Percentiles rank a stretch among this genome's conserved stretches.
These are phyloP conservation scores for Pyrgilauda ruficollis DNA, from an alignment of 2,113 vertebrate genomes.

Conservation along the genomic window DNA sequence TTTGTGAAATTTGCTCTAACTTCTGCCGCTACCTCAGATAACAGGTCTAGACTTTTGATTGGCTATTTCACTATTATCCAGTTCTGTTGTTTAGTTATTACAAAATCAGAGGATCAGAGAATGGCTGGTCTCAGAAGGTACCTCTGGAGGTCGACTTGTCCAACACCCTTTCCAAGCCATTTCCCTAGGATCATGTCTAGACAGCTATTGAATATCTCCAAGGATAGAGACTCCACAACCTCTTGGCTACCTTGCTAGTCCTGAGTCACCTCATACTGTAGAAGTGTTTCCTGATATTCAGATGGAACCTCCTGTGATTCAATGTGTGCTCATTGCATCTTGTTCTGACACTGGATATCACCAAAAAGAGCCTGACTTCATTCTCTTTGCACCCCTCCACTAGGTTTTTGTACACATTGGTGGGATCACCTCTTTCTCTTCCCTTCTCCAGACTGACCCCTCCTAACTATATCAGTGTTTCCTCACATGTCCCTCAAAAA, in stretches of 20 bases:
- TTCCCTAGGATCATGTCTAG: background rate
- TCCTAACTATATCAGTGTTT: background rate
- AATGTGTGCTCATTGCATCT: background rate
- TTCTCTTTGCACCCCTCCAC: background rate
- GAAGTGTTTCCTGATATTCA: background rate
- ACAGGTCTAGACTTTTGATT: background rate
- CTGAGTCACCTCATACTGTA: background rate
- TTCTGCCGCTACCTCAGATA: background rate
- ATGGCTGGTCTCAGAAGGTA: background rate
- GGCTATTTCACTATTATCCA: background rate
- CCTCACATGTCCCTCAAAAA: background rate
- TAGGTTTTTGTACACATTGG: background rate
- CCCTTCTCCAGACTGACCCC: background rate
- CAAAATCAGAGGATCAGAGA: background rate
- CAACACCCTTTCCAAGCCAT: fast-evolving
- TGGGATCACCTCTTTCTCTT: background rate
- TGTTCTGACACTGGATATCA: background rate
- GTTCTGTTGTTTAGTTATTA: background rate
- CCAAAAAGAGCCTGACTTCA: background rate
- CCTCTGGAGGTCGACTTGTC: background rate
- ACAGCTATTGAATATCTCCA: background rate
- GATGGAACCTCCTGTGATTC: background rate
- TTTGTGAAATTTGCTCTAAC: background rate
- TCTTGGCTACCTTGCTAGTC: background rate
- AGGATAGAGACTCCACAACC: background rate